Base-by-base conservation (phyloP, 2,888 invertebrate species). In the Tipula lateralis region DNA sequence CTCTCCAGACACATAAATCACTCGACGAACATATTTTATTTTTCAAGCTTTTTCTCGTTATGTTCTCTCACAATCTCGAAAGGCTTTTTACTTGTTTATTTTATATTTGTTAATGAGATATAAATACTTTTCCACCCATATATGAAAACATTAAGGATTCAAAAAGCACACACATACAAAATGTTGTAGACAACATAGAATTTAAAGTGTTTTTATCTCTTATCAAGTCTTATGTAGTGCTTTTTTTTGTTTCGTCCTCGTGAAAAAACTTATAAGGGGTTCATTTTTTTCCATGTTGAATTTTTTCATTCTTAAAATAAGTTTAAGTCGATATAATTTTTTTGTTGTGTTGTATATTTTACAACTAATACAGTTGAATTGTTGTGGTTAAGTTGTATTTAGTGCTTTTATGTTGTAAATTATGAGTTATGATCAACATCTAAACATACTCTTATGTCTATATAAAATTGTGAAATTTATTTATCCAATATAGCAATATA, bases 41-140 rank as follows among this genome's bases (percentile, higher is more conserved):
- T 24, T 9, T 19, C 9, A 13, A 24, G 66, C 66, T 32, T 39
- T 39, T 39, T 13, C 39, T 16, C 44, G 16, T 44, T 16, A 16
- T 44, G 16, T 16, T 16, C 16, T 16, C 9, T 4, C 13, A 32
- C 3, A 32, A 32, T 39, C 39, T 13, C 39, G 13, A 39, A 39
- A 39, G 39, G n/a, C n/a, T 7, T 39, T 39, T 39, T 39, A 13
- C 13, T 39, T 39, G 9, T 13, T 3, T 39, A 39, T 39, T 9
- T n/a, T 39, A n/a, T n/a, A n/a, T 39, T 66, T 44, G 24, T 66
- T 66, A 66, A 66, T 66, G 66, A 66, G 66, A 66, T 66, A 66
- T n/a, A 39, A 39, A n/a, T 39, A 39, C 39, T 39, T 39, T 39
- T 39, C n/a, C n/a, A n/a, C n/a, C n/a, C 1, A 13, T n/a, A n/a